Percentiles rank a stretch among this genome's conserved stretches.
phyloP scores from a whole-genome alignment of 1,140 invertebrate genomes.

The Brachionus rubens region DNA sequence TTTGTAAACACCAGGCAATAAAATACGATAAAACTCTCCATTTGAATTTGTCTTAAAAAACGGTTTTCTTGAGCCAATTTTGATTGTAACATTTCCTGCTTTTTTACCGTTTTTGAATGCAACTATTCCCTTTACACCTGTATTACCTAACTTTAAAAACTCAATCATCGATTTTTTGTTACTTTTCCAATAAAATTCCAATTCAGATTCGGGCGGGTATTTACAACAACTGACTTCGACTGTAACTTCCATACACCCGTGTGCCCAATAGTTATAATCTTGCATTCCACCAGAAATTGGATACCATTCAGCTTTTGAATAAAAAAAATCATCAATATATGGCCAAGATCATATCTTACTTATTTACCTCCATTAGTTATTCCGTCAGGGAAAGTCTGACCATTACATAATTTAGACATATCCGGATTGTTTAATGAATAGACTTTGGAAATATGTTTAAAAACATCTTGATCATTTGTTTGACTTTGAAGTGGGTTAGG shows the following conservation, averaged over 20 bases:
- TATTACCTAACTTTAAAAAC: slow-evolving; percentile 16
- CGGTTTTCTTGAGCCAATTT: slow-evolving; percentile 16
- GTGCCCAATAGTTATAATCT: slow-evolving; percentile 96
- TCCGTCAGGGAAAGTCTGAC: no score
- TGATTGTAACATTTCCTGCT: neutral
- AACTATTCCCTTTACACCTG: slow-evolving; percentile 21
- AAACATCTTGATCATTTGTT: slow-evolving; percentile 36
- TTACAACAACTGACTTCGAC: slow-evolving; percentile 95
- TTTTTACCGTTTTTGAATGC: slow-evolving; percentile 16
- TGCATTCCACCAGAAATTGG: slow-evolving; percentile 76
- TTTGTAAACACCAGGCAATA: slow-evolving; percentile 16
- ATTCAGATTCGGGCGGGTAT: slow-evolving; percentile 66
- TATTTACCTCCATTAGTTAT: no score
- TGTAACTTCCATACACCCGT: slow-evolving; percentile 97
- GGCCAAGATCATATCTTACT: no score
- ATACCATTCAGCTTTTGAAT: slow-evolving; percentile 28
- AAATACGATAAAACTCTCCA: slow-evolving; percentile 39
- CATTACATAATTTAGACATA: no score
- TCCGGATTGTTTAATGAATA: no score
- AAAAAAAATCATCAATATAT: no score
- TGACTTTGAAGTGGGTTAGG: neutral
- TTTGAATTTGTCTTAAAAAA: slow-evolving; percentile 4
- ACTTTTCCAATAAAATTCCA: neutral
- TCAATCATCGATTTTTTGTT: slow-evolving; percentile 22
- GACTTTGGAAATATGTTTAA: neutral